These are phyloP conservation scores for Axea sp. DNA, from an alignment of 2,888 invertebrate species.

Conservation along the genomic window DNA sequence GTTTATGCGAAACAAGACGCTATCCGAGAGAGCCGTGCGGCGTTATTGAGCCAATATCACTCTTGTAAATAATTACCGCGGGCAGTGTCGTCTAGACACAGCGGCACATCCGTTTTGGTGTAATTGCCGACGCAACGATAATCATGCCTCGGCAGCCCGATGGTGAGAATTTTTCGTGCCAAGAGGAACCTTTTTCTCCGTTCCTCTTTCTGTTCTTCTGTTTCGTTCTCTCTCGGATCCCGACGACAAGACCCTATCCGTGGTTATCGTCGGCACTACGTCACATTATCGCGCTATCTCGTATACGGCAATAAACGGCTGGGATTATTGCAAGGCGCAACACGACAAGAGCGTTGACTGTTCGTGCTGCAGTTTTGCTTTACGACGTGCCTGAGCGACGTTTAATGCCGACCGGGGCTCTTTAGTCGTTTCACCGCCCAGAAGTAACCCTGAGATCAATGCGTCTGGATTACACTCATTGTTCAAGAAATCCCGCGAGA, in stretches of 20 bases:
- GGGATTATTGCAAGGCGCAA: constrained; percentile 63
- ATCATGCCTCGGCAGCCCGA: constrained; percentile 24
- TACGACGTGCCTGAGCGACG: constrained; percentile 75
- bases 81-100: constrained; percentile 23
- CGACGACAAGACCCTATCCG: constrained; percentile 53
- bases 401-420: constrained; percentile 74
- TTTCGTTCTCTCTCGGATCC: constrained; percentile 1
- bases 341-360: constrained; percentile 67
- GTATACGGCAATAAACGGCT: constrained; percentile 65
- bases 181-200: not conserved
- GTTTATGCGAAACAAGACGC: constrained; percentile 43
- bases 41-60: constrained; percentile 51
- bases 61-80: constrained; percentile 46
- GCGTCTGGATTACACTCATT: constrained; percentile 61
- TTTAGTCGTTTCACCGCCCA: constrained; percentile 70
- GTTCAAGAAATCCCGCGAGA: constrained; percentile 58
- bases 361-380: constrained; percentile 72
- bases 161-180: constrained; percentile 50
- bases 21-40: constrained; percentile 11
- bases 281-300: constrained; percentile 64
- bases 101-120: constrained; percentile 53
- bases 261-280: constrained; percentile 53
- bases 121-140: constrained; percentile 54
- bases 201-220: not conserved
- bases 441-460: constrained; percentile 61